A percentile compares a stretch with the other conserved stretches of the same genome.
phyloP scores from a whole-genome alignment of 2,888 invertebrate genomes.

The Aspidiotus destructor region DNA sequence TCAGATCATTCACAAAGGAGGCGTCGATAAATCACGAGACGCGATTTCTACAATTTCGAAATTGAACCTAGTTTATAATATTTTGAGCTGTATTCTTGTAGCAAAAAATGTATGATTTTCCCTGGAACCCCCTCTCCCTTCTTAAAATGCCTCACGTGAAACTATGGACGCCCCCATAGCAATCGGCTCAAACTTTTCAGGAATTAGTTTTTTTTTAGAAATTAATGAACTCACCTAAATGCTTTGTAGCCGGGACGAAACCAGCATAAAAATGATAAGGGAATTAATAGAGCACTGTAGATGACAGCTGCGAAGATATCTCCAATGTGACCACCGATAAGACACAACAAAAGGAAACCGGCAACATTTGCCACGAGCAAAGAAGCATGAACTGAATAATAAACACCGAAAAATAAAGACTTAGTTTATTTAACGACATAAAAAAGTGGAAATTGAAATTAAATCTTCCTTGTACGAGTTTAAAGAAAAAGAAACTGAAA shows the following conservation, averaged over 20 bases:
- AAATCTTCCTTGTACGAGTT: too few species aligned
- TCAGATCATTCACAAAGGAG: too few species aligned
- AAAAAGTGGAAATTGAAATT: too few species aligned
- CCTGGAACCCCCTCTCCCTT: background rate
- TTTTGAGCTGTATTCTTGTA: too few species aligned
- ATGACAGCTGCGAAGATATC: conserved; percentile 76
- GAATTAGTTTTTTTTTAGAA: background rate
- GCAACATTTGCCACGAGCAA: conserved; percentile 77
- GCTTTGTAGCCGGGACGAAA: conserved; percentile 98
- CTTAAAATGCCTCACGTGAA: background rate
- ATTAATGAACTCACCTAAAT: conserved; percentile 53
- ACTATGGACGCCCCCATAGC: conserved; percentile 1
- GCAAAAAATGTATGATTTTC: too few species aligned
- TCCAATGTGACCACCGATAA: conserved; percentile 43
- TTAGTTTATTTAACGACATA: background rate
- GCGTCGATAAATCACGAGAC: too few species aligned
- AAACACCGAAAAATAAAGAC: conserved; percentile 21
- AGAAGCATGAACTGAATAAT: conserved; percentile 72
- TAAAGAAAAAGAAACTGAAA: too few species aligned
- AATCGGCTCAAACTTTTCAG: conserved; percentile 6
- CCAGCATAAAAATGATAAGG: conserved; percentile 98
- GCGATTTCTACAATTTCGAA: too few species aligned
- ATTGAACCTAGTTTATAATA: too few species aligned
- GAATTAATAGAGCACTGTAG: conserved; percentile 82
- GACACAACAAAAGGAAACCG: conserved; percentile 64